phyloP scores from a whole-genome alignment of 2,888 invertebrate genomes.

The Caenorhabditis macrosperma region DNA sequence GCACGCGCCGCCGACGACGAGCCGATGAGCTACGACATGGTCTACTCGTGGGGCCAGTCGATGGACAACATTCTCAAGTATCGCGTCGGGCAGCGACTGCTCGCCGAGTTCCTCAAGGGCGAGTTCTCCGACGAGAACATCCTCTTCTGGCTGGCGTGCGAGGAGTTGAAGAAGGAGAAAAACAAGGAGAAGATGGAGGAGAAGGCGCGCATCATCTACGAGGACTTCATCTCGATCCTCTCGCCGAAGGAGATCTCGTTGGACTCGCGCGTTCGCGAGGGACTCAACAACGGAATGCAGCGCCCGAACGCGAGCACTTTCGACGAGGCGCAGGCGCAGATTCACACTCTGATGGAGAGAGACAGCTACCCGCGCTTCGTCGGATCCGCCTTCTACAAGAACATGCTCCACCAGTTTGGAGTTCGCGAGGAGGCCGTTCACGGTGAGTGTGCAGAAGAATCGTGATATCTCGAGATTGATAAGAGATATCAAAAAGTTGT shows the following conservation, averaged over 20 bases:
- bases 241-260: conserved; percentile 99
- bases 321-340: conserved; percentile 99
- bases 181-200: conserved; percentile 95
- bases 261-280: conserved; percentile 96
- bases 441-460: neutral
- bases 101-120: conserved; percentile 77
- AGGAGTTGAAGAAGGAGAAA: conserved; percentile 86
- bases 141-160: conserved; percentile 76
- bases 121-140: conserved; percentile 79
- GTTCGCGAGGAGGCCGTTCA: neutral
- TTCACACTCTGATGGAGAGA: conserved; percentile 99
- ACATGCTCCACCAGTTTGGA: neutral
- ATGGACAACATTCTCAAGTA: conserved; percentile 79
- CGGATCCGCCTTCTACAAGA: conserved; percentile 91
- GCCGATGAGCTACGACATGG: conserved; percentile 69
- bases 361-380: conserved; percentile 97
- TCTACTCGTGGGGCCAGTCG: conserved; percentile 74
- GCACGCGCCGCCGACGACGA: neutral
- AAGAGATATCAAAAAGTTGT: too few relatives aligned
- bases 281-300: conserved; percentile 98
- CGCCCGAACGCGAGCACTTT: conserved; percentile 90
- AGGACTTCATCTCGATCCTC: conserved; percentile 99
- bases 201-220: conserved; percentile 97
- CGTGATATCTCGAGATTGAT: neutral
- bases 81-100: conserved; percentile 83